phyloP scores from a whole-genome alignment of 2,797 vertebrate genomes.

The Myripristis murdjan region DNA sequence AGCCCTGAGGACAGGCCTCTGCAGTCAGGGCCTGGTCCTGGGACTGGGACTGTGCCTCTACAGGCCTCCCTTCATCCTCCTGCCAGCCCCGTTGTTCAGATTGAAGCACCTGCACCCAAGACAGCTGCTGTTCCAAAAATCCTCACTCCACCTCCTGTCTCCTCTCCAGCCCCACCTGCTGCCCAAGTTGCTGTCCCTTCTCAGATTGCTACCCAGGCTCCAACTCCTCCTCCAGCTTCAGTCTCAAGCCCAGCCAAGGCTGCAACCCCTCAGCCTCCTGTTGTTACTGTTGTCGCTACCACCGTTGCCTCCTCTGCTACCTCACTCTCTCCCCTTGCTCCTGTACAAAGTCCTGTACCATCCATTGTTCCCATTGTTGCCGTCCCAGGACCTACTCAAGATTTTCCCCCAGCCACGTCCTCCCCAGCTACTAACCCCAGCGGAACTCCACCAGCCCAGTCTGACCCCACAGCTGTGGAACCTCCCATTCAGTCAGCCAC shows the following conservation, averaged over 20 bases:
- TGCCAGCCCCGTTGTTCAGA: slow-evolving; percentile 63
- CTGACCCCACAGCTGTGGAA: slow-evolving; percentile 62
- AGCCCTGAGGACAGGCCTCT: slow-evolving; percentile 83
- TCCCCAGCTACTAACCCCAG: slow-evolving; percentile 61
- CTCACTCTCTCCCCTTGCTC: slow-evolving; percentile 63
- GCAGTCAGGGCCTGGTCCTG: slow-evolving; percentile 56
- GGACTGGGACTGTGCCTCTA: slow-evolving; percentile 48
- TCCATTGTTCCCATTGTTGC: slow-evolving; percentile 72
- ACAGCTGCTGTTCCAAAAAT: slow-evolving; percentile 54
- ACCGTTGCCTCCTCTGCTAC: slow-evolving; percentile 64
- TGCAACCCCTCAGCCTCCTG: slow-evolving; percentile 63
- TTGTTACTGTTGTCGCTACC: slow-evolving; percentile 57
- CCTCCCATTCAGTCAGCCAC: slow-evolving; percentile 46
- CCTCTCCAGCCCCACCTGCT: slow-evolving; percentile 61
- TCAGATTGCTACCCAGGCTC: slow-evolving; percentile 57
- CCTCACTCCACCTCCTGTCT: slow-evolving; percentile 54
- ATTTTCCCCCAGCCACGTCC: slow-evolving; percentile 55
- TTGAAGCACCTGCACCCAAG: slow-evolving; percentile 56
- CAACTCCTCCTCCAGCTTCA: slow-evolving; percentile 51
- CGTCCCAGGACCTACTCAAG: slow-evolving; percentile 64
- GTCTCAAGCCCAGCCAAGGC: slow-evolving; percentile 55
- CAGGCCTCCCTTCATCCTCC: slow-evolving; percentile 62
- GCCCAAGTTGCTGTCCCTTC: slow-evolving; percentile 55
- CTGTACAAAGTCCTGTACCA: slow-evolving; percentile 70
- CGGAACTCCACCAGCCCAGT: slow-evolving; percentile 51